Conservation (phyloP, 2,888 invertebrate species). For the Unio delphinus region DNA sequence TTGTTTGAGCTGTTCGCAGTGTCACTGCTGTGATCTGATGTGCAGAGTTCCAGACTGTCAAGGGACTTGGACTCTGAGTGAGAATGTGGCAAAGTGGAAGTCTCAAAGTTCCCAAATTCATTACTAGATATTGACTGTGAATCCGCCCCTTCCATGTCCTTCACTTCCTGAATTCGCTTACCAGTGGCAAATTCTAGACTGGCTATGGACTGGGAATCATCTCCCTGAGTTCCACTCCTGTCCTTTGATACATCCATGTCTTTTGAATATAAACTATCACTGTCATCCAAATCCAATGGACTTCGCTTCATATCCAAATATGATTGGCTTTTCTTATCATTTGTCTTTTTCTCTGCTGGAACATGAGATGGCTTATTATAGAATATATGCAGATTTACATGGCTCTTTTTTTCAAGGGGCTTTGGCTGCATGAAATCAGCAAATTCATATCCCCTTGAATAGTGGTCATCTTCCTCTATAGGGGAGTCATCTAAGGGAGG, state of each 20-base stretch:
- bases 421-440: conserved; percentile 47
- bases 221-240: conserved; percentile 27
- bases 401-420: conserved; percentile 12
- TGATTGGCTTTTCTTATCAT: neutral
- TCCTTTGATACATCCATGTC: conserved; percentile 26
- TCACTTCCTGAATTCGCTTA: conserved; percentile 34
- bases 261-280: conserved; percentile 39
- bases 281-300: conserved; percentile 21
- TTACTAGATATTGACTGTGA: conserved; percentile 58
- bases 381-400: conserved; percentile 32
- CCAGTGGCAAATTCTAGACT: conserved; percentile 62
- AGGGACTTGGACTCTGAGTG: conserved; percentile 61
- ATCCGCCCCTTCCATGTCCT: conserved; percentile 43
- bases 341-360: conserved; percentile 19
- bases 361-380: conserved; percentile 30
- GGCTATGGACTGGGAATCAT: conserved; percentile 65
- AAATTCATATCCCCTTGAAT: conserved; percentile 56
- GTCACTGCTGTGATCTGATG: conserved; percentile 12
- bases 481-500: conserved; percentile 53
- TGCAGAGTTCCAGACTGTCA: conserved; percentile 63
- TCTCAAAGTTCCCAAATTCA: conserved; percentile 49
- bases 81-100: conserved; percentile 18
- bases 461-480: conserved; percentile 40
- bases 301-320: conserved; percentile 1
- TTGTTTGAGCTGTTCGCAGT: conserved; percentile 6